phyloP scores from a whole-genome alignment of 2,888 invertebrate genomes.

The Agonopterix arenella region DNA sequence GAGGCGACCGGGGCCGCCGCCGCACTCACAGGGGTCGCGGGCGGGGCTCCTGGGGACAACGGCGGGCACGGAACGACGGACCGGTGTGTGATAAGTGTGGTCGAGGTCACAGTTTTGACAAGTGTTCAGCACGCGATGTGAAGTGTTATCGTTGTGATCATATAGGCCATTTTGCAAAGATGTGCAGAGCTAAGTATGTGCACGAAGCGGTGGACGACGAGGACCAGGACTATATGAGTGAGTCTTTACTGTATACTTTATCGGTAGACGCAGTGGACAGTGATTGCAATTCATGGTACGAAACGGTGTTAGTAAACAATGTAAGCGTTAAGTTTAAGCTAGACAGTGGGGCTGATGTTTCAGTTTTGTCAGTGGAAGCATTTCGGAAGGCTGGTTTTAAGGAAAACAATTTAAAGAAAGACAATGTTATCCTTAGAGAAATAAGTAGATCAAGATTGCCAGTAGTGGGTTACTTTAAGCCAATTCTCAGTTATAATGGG shows the following conservation, averaged over 20 bases:
- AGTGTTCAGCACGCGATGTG: background rate
- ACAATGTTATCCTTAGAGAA: background rate
- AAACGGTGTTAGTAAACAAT: background rate
- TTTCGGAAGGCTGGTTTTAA: conserved; percentile 1
- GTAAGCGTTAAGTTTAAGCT: conserved; percentile 3
- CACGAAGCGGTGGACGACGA: background rate
- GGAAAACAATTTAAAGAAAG: background rate
- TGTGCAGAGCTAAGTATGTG: background rate
- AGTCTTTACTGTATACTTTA: conserved; percentile 2
- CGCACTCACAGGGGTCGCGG: background rate
- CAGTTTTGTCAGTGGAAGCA: background rate
- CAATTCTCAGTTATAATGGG: background rate
- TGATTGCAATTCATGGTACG: background rate
- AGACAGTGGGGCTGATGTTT: conserved; percentile 6
- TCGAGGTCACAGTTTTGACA: background rate
- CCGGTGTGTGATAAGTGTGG: no score
- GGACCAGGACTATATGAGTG: background rate
- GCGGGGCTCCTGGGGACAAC: background rate
- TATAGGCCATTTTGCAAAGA: conserved; percentile 4
- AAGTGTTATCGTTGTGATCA: conserved; percentile 2
- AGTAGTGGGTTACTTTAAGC: conserved; percentile 3
- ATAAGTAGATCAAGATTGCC: conserved; percentile 2
- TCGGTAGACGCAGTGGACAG: background rate
- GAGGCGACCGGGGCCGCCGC: background rate
- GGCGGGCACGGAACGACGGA: no score